A percentile compares a stretch with the other conserved stretches of the same genome.
These are phyloP conservation scores for Dolichallabes microphthalmus DNA, from an alignment of 2,113 vertebrate genomes.

Conservation along the genomic window DNA sequence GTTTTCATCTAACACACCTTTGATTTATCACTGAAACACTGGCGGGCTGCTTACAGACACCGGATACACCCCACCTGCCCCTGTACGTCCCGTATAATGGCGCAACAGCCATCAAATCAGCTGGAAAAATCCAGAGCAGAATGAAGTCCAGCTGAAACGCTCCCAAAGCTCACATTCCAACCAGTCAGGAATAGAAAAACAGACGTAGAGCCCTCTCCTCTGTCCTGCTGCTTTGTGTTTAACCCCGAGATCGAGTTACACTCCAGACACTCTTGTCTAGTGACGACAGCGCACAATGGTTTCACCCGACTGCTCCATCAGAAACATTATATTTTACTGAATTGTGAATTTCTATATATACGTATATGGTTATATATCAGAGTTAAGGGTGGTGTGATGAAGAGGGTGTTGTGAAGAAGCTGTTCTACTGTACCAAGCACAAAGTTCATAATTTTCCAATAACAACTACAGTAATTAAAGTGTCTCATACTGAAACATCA, in stretches of 20 bases:
- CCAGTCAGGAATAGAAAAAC: constrained; percentile 20
- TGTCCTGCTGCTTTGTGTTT: neutral
- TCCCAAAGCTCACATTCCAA: constrained; percentile 40
- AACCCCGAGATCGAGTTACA: neutral
- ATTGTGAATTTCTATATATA: neutral
- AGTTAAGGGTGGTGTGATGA: neutral
- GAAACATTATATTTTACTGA: neutral
- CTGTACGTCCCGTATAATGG: constrained; percentile 4
- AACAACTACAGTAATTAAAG: too few relatives aligned
- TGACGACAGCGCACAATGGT: neutral
- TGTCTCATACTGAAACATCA: too few relatives aligned
- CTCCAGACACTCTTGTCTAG: neutral
- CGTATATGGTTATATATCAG: neutral
- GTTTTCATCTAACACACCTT: constrained; percentile 14
- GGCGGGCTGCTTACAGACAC: constrained; percentile 21
- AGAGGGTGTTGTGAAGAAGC: too few relatives aligned
- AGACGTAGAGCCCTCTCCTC: constrained; percentile 24
- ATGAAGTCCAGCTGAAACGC: constrained; percentile 7
- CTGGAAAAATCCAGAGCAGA: neutral
- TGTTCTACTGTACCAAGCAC: too few relatives aligned
- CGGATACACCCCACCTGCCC: constrained; percentile 52
- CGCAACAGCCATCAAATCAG: neutral
- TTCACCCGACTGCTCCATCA: neutral
- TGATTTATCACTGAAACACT: constrained; percentile 10
- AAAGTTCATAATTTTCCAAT: too few relatives aligned